Percentiles rank a stretch among this genome's conserved stretches.
Evolutionary conservation across 2,797 vertebrate species (phyloP).

Genomic region (Oryzias dopingdopingensis): DNA sequence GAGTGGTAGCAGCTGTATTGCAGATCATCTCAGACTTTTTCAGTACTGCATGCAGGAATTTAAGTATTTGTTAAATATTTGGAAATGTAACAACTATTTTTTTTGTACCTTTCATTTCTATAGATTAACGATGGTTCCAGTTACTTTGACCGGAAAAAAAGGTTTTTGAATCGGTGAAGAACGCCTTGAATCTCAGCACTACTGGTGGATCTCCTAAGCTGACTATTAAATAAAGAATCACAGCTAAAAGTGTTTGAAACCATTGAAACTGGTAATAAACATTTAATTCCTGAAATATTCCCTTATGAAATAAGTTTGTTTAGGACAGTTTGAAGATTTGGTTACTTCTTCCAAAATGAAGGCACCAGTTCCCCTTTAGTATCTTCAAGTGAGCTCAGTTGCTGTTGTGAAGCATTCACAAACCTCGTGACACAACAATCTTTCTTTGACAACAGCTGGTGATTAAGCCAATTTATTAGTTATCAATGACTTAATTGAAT

Average conservation of each 20-base stretch:
- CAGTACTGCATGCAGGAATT: conserved; percentile 7
- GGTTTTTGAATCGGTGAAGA: conserved; percentile 53
- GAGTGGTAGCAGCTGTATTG: conserved; percentile 12
- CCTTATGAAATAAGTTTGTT: conserved; percentile 22
- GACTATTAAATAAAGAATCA: conserved; percentile 22
- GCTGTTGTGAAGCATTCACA: conserved; percentile 65
- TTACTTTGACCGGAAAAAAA: conserved; percentile 66
- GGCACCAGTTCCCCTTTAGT: conserved; percentile 26
- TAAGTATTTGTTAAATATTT: conserved; percentile 22
- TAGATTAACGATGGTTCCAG: conserved; percentile 66
- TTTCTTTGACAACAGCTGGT: conserved; percentile 74
- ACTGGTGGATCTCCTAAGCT: conserved; percentile 18
- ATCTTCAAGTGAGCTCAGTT: conserved; percentile 38
- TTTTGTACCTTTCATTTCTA: conserved; percentile 49
- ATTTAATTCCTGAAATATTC: conserved; percentile 36
- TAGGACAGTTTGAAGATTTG: conserved; percentile 4
- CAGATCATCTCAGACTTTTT: conserved; percentile 27
- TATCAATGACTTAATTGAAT: conserved; percentile 77
- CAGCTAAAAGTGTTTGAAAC: conserved; percentile 38
- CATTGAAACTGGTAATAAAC: conserved; percentile 66
- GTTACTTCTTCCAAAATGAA: conserved; percentile 21
- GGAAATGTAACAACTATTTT: conserved; percentile 36
- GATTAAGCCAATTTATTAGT: conserved; percentile 77
- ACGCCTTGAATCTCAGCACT: conserved; percentile 21
- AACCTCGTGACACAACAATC: conserved; percentile 73